Evolutionary conservation across 2,888 invertebrate species (phyloP), one percentile per base, ranked within the genome.

Genomic region (Plutella xylostella): DNA sequence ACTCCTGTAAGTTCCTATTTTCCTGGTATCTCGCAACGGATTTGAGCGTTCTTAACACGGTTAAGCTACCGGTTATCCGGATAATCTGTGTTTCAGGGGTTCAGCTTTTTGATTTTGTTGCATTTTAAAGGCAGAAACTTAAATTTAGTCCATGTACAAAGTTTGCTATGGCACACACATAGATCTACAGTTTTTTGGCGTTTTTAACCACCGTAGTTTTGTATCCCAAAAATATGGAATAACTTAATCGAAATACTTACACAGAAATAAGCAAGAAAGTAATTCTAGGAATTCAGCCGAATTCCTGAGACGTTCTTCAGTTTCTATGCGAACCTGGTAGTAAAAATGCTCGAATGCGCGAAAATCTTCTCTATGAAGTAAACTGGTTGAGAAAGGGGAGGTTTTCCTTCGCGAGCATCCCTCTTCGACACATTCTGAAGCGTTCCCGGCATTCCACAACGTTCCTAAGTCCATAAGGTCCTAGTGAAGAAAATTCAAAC

Each of bases 321-420:
- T 14, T 42, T 39, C 58, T 51, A 62, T 83, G 69, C 37, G 45
- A 21, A 49, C 82, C 82, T 77, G 58, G 79, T 84, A 52, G 49
- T 58, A 68, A 78, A 77, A 82, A 83, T 83, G 69, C 72, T 70
- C 76, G 63, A 77, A 74, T 84, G 83, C 78, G 83, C 79, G 83
- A 85, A 84, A 79, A 77, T 69, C 72, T 74, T 62, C 78, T 70
- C 65, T 74, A 75, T 69, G 69, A 67, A 66, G 63, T 58, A 55
- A 60, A 63, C 35, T 33, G 43, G 37, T 28, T 41, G 42, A 38
- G 43, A 45, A 45, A 61, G 51, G 48, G 50, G 52, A 45, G 49
- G 51, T 52, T 59, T 54, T 55, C 56, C 55, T 51, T 53, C 52
- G 39, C 18, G 44, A 43, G 51, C 48, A 51, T 50, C 55, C 50